These are phyloP conservation scores for Drosophila bocqueti DNA, from an alignment of 1,140 invertebrate genomes.

Conservation along the genomic window DNA sequence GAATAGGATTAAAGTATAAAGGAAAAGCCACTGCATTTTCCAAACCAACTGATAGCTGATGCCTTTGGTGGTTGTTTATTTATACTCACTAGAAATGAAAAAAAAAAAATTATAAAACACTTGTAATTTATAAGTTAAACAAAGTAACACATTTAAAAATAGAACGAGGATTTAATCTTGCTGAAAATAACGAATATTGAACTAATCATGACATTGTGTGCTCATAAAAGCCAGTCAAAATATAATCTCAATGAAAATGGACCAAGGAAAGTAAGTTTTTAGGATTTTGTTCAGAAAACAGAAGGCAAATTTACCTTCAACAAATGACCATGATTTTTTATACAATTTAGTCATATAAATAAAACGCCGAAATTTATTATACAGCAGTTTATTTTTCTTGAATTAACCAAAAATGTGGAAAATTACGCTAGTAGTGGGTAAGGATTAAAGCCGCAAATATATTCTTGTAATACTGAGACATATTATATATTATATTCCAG, in stretches of 20 bases:
- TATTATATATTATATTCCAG: not conserved
- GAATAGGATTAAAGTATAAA: not conserved
- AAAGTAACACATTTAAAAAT: constrained; percentile 4
- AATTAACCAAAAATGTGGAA: constrained; percentile 20
- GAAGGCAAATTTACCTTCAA: not conserved
- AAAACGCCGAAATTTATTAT: not conserved
- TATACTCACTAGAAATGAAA: not conserved
- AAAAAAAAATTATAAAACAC: too few species aligned
- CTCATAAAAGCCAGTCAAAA: not conserved
- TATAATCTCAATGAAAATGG: not conserved
- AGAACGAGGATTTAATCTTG: not conserved
- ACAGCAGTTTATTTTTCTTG: not conserved
- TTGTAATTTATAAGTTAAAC: not conserved
- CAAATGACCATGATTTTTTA: not conserved
- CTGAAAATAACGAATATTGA: not conserved
- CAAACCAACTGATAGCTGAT: not conserved
- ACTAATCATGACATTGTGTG: rapidly evolving
- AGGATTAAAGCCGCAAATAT: not conserved
- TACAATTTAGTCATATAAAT: constrained; percentile 14
- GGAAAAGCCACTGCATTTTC: constrained; percentile 11
- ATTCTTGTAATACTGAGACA: not conserved
- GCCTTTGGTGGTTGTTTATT: not conserved
- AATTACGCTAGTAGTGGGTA: constrained; percentile 19
- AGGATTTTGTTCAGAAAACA: not conserved
- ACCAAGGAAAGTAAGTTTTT: not conserved